These are phyloP conservation scores for Clytia hemisphaerica DNA, from an alignment of 30 jellyfish, hydroid and myxozoan species.

Conservation along the genomic window DNA sequence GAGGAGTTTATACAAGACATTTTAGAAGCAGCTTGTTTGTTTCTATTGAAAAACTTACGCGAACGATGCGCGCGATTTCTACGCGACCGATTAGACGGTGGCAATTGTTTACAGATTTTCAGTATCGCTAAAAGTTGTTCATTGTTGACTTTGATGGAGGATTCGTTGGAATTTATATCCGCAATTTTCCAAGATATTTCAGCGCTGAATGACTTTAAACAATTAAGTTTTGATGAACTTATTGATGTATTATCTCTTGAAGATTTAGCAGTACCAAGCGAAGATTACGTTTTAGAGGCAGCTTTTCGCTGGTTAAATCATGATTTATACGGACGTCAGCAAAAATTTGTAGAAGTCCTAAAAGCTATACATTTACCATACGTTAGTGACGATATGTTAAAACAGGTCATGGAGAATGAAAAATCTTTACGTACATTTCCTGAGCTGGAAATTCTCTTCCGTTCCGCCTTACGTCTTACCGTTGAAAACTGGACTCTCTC, in stretches of 20 bases:
- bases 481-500: not conserved
- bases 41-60: slow-evolving; percentile 52
- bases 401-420: not conserved
- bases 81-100: slow-evolving; percentile 39
- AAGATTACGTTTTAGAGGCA: slow-evolving; percentile 54
- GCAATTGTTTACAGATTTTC: slow-evolving; percentile 58
- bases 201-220: slow-evolving; percentile 44
- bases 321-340: slow-evolving; percentile 31
- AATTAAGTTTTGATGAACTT: slow-evolving; percentile 44
- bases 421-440: not conserved
- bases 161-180: slow-evolving; percentile 51
- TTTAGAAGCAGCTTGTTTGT: slow-evolving; percentile 75
- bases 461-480: slow-evolving; percentile 2
- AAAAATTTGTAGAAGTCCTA: slow-evolving; percentile 35
- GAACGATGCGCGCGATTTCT: slow-evolving; percentile 58
- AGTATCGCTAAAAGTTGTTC: slow-evolving; percentile 70
- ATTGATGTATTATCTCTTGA: slow-evolving; percentile 43
- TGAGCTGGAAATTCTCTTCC: not conserved
- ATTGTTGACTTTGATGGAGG: slow-evolving; percentile 41
- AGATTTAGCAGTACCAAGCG: slow-evolving; percentile 55
- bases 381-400: slow-evolving; percentile 43
- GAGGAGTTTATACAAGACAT: slow-evolving; percentile 67
- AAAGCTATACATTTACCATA: slow-evolving; percentile 63
- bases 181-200: slow-evolving; percentile 47
- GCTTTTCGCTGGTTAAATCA: slow-evolving; percentile 48